Percentiles rank a stretch among this genome's conserved stretches.
Evolutionary conservation across 1,140 invertebrate genomes (phyloP).

Genomic region (Zeugodacus cucurbitae): DNA sequence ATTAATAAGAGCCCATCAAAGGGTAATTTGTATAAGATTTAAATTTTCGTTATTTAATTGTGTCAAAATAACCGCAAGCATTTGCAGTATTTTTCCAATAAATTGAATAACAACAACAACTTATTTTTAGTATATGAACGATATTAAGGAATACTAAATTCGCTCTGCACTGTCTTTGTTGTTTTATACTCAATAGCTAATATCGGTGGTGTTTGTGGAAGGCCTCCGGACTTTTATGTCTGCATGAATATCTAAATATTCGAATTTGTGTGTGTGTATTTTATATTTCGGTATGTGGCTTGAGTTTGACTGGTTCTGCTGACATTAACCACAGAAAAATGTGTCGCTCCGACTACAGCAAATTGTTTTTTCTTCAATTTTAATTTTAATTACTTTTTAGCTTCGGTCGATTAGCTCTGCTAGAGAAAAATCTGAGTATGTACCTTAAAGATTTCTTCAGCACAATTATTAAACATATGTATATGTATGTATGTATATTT

Average conservation of each 20-base stretch:
- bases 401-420: not conserved
- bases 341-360: no score
- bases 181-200: not conserved
- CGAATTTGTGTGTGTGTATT: not conserved
- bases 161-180: not conserved
- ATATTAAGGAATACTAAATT: not conserved
- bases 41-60: not conserved
- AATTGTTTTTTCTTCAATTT: not conserved
- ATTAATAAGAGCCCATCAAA: conserved; percentile 2
- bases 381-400: not conserved
- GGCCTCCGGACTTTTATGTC: not conserved
- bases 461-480: no score
- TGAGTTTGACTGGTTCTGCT: not conserved
- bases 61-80: not conserved
- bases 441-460: no score
- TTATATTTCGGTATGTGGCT: not conserved
- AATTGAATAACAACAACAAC: not conserved
- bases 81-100: conserved; percentile 3
- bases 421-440: not conserved
- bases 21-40: not conserved
- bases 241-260: not conserved
- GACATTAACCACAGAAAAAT: no score
- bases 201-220: not conserved
- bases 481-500: no score
- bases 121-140: not conserved